These are phyloP conservation scores for Triops cancriformis DNA, from an alignment of 1,140 invertebrate genomes.

Conservation along the genomic window DNA sequence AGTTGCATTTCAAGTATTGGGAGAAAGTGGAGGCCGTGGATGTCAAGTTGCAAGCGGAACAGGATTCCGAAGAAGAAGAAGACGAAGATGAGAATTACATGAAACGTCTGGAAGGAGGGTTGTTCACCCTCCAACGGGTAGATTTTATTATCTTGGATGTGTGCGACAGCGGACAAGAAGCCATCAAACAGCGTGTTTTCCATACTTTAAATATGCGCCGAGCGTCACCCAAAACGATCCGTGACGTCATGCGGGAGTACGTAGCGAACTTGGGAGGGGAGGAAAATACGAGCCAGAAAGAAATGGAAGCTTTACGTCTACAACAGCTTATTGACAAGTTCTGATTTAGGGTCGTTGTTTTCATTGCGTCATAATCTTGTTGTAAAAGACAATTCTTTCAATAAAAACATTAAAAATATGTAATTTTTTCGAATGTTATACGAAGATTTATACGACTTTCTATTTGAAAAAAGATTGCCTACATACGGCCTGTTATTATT, in stretches of 20 bases:
- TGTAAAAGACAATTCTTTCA: not conserved
- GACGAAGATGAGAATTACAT: slow-evolving; percentile 80
- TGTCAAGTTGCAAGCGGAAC: slow-evolving; percentile 55
- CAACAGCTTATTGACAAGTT: not conserved
- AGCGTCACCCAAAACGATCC: slow-evolving; percentile 86
- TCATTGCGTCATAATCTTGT: not conserved
- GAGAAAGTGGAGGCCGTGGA: slow-evolving; percentile 87
- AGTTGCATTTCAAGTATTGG: slow-evolving; percentile 95
- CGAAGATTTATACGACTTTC: too few species aligned
- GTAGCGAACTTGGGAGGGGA: not conserved
- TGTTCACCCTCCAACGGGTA: slow-evolving; percentile 91
- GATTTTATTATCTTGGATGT: slow-evolving; percentile 93
- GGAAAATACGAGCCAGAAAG: not conserved
- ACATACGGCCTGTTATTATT: too few species aligned
- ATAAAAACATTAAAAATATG: not conserved
- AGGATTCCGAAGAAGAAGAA: slow-evolving; percentile 41
- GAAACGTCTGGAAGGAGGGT: slow-evolving; percentile 76
- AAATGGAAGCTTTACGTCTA: not conserved
- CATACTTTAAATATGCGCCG: slow-evolving; percentile 81
- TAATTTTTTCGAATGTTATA: too few species aligned
- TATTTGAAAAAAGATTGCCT: too few species aligned
- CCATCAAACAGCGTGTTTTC: slow-evolving; percentile 78
- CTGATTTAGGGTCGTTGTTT: not conserved
- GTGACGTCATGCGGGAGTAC: slow-evolving; percentile 76
- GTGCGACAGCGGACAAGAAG: slow-evolving; percentile 60